Evolutionary conservation across 2,888 invertebrate genomes (phyloP).

Genomic region (Pycnomerus fuliginosus): DNA sequence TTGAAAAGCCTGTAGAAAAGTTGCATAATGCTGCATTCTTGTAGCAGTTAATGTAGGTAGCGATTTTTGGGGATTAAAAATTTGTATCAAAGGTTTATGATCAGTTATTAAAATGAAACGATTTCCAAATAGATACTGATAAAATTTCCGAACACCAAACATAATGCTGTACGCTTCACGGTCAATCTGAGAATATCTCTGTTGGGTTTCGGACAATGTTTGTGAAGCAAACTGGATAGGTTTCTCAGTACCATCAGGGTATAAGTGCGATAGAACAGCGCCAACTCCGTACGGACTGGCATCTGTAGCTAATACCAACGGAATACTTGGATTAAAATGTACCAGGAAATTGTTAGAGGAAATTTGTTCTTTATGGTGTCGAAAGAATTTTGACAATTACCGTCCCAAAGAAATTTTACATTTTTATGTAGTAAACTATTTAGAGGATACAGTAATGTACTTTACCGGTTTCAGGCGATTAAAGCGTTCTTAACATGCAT

Average conservation of each 20-base stretch:
- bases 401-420: too few relatives aligned
- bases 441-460: too few relatives aligned
- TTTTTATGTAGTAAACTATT: too few relatives aligned
- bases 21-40: slow-evolving; percentile 31
- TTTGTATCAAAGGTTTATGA: slow-evolving; percentile 37
- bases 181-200: slow-evolving; percentile 42
- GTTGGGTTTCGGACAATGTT: slow-evolving; percentile 37
- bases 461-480: too few relatives aligned
- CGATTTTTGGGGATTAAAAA: slow-evolving; percentile 39
- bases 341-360: slow-evolving; percentile 3
- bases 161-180: too few relatives aligned
- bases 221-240: slow-evolving; percentile 34
- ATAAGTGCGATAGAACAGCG: slow-evolving; percentile 2
- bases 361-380: slow-evolving; percentile 6
- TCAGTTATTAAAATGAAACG: slow-evolving; percentile 42
- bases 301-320: slow-evolving; percentile 5
- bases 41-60: slow-evolving; percentile 26
- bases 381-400: slow-evolving; percentile 16
- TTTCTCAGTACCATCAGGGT: slow-evolving; percentile 31
- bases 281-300: slow-evolving; percentile 4
- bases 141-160: too few relatives aligned
- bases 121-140: slow-evolving; percentile 39
- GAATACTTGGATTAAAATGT: slow-evolving; percentile 7
- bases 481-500: too few relatives aligned
- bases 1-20: slow-evolving; percentile 27